These are phyloP conservation scores for Pteropus rufus DNA, from an alignment of 2,797 vertebrate species.

Conservation along the genomic window DNA sequence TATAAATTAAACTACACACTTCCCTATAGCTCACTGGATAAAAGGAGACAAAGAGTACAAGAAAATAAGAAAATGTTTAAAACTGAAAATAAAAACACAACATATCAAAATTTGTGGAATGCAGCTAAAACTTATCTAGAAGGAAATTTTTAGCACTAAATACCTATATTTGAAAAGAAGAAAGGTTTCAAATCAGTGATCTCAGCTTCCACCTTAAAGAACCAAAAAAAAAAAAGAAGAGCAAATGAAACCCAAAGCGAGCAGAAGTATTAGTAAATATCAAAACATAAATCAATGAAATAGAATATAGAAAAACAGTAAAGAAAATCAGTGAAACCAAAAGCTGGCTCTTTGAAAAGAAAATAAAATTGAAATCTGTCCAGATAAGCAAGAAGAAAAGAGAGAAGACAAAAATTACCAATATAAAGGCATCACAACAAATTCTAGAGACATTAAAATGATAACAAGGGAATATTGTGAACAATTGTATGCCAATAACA, in stretches of 20 bases:
- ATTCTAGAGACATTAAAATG: conserved; percentile 9
- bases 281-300: not conserved
- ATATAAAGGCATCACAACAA: not conserved
- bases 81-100: conserved; percentile 23
- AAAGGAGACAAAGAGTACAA: not conserved
- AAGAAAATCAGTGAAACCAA: not conserved
- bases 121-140: not conserved
- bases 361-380: not conserved
- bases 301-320: not conserved
- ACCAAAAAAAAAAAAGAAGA: not conserved
- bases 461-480: not conserved
- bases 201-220: not conserved
- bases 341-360: not conserved
- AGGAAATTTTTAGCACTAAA: not conserved
- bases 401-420: not conserved
- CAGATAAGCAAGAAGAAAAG: not conserved
- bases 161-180: not conserved
- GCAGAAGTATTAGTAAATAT: not conserved
- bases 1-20: not conserved
- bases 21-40: not conserved
- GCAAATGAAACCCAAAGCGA: not conserved
- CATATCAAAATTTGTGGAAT: not conserved
- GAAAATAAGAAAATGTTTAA: not conserved
- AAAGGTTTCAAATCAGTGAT: not conserved
- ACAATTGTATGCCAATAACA: not conserved